Base-by-base conservation (phyloP, 2,888 invertebrate genomes). In the Melanchra persicariae region DNA sequence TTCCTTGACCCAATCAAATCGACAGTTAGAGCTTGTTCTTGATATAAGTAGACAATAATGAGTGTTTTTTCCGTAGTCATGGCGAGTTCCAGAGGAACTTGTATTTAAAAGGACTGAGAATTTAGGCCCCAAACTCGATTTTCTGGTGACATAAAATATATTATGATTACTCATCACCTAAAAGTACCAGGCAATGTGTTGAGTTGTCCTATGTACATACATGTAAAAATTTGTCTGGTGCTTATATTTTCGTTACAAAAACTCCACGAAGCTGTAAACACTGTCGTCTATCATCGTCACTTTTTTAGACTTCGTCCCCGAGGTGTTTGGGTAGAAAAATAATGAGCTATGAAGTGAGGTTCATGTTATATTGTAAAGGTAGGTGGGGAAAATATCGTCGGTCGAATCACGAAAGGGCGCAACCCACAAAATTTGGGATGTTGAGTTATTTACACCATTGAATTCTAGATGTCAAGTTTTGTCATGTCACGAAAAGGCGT, bases 301-400 rank as follows among this genome's bases (percentile, higher is more conserved):
- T 19, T 47, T 59, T 49, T 49, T 40, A 30, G 47, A 30, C 43
- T 15, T 43, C 19, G 9, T 61, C 51, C 40, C 43, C 7, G 19
- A 75, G 40, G 70, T 34, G 64, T 52, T 65, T 1, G 9, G 40
- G n/a, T 40, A n/a, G 30, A 30, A 64, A 69, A 60, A 64, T 76
- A 75, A 76, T 76, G 30, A 70, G 54, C 37, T 10, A 45, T 76
- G 24, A 68, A 62, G 47, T 34, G 30, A 26, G 5, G 26, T 62
- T 68, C 58, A 62, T 47, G 52, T 34, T 34, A 4, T 30, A 30
- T 59, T 58, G 34, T 60, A 12, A 66, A 66, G 15, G n/a, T n/a
- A n/a, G 7, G 12, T 45, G 15, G 26, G 1, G 8, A 30, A 59
- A 73, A 30, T 37, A 1, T 24, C n/a, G n/a, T n/a, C n/a, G n/a